Evolutionary conservation across 2,888 invertebrate genomes (phyloP), one percentile per base, ranked within the genome.

Genomic region (Bedellia somnulentella): DNA sequence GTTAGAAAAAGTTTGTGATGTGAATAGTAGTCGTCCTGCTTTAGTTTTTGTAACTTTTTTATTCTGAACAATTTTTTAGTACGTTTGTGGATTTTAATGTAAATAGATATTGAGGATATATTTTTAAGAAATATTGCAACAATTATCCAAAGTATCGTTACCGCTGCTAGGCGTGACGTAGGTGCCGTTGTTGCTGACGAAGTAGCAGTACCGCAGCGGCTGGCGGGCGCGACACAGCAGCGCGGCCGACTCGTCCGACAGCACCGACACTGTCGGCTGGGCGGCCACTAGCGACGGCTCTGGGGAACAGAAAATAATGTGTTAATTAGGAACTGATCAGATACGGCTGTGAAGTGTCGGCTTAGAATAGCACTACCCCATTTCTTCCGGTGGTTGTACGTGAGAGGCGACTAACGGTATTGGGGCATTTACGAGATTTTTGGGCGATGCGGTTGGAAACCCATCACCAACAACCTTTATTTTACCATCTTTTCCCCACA

Each of bases 171-270:
- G 49, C 24, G 48, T 53, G 43, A 43, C 61, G 14, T 55, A 35
- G 10, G 66, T 58, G 40, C 68, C 68, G 34, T 71, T 71, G 2
- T 38, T 35, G 0, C 53, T 42, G 18, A 66, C 49, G 49, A 68
- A 70, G 50, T 67, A 68, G 46, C 73, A 73, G 51, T 73, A 73
- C 2, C 46, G 45, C 27, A 73, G 54, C 3, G 46, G 31, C 1
- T 60, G 37, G 15, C 50, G 42, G 4, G 64, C 43, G 1, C 49
- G 47, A 42, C 73, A 75, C 8, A 51, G 45, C 52, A 73, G 41
- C 4, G 42, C 43, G 1, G 52, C 43, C 2, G 44, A 37, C 2
- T 57, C 51, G 1, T 52, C 57, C 8, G 47, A 57, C 2, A 45
- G 13, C 0, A 35, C 40, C 1, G 9, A 14, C 2, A 57, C 26